Evolutionary conservation across 30 jellyfish, hydroid and myxozoan species (phyloP).

Genomic region (Hydractinia echinata): DNA sequence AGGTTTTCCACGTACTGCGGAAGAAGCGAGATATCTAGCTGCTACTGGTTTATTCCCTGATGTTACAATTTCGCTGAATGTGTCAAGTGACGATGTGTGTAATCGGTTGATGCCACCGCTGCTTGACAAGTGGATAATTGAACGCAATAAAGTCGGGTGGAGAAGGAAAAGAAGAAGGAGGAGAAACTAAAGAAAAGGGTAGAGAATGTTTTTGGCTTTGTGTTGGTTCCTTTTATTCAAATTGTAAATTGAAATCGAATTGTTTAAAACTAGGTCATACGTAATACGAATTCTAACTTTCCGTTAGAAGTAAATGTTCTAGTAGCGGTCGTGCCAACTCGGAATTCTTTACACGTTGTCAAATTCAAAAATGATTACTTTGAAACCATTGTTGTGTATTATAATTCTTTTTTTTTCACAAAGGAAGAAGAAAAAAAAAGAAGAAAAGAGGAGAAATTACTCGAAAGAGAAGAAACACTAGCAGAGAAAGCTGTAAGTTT

Average conservation of each 20-base stretch:
- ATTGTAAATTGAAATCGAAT: too few species aligned
- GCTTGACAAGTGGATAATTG: conserved; percentile 66
- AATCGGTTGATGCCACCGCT: conserved; percentile 73
- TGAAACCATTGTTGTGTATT: neutral
- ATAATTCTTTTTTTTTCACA: neutral
- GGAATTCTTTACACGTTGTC: too few species aligned
- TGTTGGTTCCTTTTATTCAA: too few species aligned
- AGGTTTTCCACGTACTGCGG: conserved; percentile 94
- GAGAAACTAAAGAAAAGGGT: conserved; percentile 56
- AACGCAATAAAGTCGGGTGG: conserved; percentile 58
- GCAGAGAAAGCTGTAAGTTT: conserved; percentile 57
- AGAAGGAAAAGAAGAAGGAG: conserved; percentile 43
- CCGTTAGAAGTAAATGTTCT: too few species aligned
- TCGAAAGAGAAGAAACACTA: conserved; percentile 52
- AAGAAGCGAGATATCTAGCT: conserved; percentile 70
- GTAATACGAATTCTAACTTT: too few species aligned
- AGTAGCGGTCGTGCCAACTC: too few species aligned
- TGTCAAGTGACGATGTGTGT: conserved; percentile 63
- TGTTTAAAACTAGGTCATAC: too few species aligned
- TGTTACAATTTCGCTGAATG: conserved; percentile 60
- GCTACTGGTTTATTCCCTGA: conserved; percentile 83
- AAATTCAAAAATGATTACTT: too few species aligned
- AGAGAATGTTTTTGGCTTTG: neutral
- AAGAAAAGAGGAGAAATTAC: conserved; percentile 49
- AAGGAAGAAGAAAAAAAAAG: conserved; percentile 67